Percentiles rank a stretch among this genome's conserved stretches.
Conservation (phyloP, 2,797 vertebrate genomes). For the Acomys russatus region DNA sequence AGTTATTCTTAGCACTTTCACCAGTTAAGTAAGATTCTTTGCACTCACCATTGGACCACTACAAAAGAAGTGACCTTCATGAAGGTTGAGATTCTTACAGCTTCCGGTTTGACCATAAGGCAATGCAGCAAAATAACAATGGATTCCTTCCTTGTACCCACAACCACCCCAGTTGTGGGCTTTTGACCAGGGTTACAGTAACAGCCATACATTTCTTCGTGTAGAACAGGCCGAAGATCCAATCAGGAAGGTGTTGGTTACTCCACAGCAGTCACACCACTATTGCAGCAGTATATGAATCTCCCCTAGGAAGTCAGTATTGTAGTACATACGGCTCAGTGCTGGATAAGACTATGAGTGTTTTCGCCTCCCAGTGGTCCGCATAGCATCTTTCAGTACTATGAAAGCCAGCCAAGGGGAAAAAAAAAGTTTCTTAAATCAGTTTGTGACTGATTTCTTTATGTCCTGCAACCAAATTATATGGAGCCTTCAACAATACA, state of each 20-base stretch:
- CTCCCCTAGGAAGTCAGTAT: background rate
- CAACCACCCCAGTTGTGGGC: background rate
- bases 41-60: background rate
- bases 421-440: background rate
- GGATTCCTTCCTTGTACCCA: background rate
- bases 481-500: background rate
- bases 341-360: background rate
- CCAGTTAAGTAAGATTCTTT: background rate
- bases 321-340: background rate
- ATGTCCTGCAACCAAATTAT: background rate
- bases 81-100: background rate
- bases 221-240: background rate
- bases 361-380: background rate
- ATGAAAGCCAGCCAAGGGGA: background rate
- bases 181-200: background rate
- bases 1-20: background rate
- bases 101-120: background rate
- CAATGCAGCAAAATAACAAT: background rate
- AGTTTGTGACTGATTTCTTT: background rate
- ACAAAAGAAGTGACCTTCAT: background rate
- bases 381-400: background rate
- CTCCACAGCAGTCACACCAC: background rate
- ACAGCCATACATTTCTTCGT: background rate
- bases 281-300: background rate
- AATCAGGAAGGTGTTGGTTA: background rate